Conservation (phyloP, 2,797 vertebrate genomes). For the Rhinogobio ventralis region DNA sequence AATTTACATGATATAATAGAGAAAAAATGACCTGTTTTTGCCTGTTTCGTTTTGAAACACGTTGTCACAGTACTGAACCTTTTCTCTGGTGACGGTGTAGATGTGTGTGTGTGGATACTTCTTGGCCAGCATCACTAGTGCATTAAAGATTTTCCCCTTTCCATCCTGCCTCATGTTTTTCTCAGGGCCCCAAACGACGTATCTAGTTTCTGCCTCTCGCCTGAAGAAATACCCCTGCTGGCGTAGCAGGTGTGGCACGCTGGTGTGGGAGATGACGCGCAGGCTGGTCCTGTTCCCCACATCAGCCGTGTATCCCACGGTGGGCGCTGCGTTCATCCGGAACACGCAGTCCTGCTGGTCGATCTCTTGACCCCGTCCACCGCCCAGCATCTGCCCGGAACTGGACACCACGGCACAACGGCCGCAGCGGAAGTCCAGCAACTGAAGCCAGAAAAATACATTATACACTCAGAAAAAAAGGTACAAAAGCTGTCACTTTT, state of each 20-base stretch:
- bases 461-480: neutral
- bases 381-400: conserved; percentile 92
- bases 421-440: conserved; percentile 75
- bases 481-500: too few species aligned
- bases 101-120: conserved; percentile 80
- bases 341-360: conserved; percentile 85
- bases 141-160: conserved; percentile 81
- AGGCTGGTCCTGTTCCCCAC: conserved; percentile 86
- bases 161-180: conserved; percentile 87
- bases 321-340: conserved; percentile 95
- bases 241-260: conserved; percentile 84
- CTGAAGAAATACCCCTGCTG: conserved; percentile 87
- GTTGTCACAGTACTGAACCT: conserved; percentile 85
- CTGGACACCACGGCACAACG: conserved; percentile 91
- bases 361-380: conserved; percentile 80
- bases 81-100: conserved; percentile 85
- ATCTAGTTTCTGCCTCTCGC: conserved; percentile 80
- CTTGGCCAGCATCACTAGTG: conserved; percentile 75
- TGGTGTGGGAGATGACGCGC: conserved; percentile 92
- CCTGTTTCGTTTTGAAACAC: conserved; percentile 94
- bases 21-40: conserved; percentile 85
- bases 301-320: conserved; percentile 82
- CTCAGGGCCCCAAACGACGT: conserved; percentile 91
- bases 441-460: conserved; percentile 56
- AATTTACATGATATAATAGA: neutral